Evolutionary conservation across 2,888 invertebrate genomes (phyloP), one percentile per base, ranked within the genome.

Genomic region (Microplitis deprimator): DNA sequence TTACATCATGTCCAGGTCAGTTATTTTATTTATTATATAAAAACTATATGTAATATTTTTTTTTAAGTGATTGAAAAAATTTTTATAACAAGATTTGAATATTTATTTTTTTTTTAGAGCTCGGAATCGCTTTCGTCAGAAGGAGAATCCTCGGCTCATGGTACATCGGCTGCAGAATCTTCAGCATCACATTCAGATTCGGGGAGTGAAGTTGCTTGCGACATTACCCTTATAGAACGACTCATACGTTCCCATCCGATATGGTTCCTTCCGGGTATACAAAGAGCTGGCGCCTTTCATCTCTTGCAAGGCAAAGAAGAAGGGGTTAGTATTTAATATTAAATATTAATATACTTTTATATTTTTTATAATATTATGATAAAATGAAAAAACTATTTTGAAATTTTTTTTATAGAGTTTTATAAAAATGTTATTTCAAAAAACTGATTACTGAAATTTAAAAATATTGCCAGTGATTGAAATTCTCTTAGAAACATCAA

Each of bases 251-350:
- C 97, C 50, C 97, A 98, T 91, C 96, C 97, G 65, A 96, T 98
- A 85, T 98, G 98, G 98, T 98, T 96, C 90, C 92, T 98, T 80
- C 96, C 97, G 0, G 96, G 97, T 61, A 96, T 98, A 73, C 97
- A 97, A 87, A 93, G 98, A 82, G 96, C 96, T 75, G 98, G 97
- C 5, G 97, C 97, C 39, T 96, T 97, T 84, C 98, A 98, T 91
- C 93, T 98, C 83, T 93, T 98, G 70, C 97, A 98, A 91, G 96
- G 96, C 86, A 96, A 97, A 90, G 96, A 97, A 88, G 95, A 96
- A 89, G 98, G 98, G 91, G 96, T 96, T 90, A 92, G 94, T 91
- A 17, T 59, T 8, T 17, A 70, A 50, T 29, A 5, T 50, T 6
- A 50, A 50, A 50, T 8, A 50, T 8, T 50, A 13, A 13, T 13